These are phyloP conservation scores for Malurus melanocephalus DNA, from an alignment of 2,113 vertebrate genomes.

Conservation along the genomic window DNA sequence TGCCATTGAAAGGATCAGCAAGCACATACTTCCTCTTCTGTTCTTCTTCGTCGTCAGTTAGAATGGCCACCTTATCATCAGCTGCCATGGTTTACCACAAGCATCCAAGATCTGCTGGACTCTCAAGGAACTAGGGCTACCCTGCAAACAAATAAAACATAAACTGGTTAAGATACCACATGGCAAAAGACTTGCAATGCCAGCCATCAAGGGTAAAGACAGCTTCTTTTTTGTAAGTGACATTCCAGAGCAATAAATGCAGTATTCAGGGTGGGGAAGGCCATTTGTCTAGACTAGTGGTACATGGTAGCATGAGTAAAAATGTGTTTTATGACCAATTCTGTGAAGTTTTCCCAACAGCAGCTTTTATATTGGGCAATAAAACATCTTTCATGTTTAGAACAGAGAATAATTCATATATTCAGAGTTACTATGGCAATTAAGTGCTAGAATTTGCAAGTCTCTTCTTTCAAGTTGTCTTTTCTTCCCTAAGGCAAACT, in stretches of 20 bases:
- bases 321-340: not conserved
- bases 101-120: not conserved
- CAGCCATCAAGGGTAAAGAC: not conserved
- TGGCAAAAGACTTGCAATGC: not conserved
- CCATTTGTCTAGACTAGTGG: not conserved
- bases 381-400: not conserved
- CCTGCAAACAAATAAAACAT: slow-evolving; percentile 50
- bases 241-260: not conserved
- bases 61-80: slow-evolving; percentile 92
- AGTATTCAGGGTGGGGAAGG: not conserved
- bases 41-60: slow-evolving; percentile 94
- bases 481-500: not conserved
- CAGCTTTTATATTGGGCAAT: not conserved
- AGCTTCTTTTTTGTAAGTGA: not conserved
- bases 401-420: not conserved
- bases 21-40: slow-evolving; percentile 91
- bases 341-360: not conserved
- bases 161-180: not conserved
- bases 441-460: not conserved
- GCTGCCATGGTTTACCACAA: slow-evolving; percentile 81
- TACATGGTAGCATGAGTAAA: not conserved
- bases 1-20: slow-evolving; percentile 82
- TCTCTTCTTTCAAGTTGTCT: not conserved
- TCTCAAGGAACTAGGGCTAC: slow-evolving; percentile 30
- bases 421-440: not conserved